Evolutionary conservation across 2,113 vertebrate genomes (phyloP).

Genomic region (Cyprinodon tularosa): DNA sequence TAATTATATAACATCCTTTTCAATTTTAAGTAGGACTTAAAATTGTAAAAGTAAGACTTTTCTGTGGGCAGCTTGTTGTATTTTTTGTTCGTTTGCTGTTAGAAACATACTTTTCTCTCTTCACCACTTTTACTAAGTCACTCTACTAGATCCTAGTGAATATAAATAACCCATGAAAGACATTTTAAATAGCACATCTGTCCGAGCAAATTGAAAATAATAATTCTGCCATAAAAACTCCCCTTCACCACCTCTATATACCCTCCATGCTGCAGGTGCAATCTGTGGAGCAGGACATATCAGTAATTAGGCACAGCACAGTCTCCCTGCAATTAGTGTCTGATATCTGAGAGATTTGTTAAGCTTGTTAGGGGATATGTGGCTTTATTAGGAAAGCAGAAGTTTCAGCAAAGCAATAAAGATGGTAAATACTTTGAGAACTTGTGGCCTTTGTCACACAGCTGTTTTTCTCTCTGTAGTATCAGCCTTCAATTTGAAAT

Average conservation of each 20-base stretch:
- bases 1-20: neutral
- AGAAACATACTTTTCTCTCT: conserved; percentile 12
- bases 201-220: conserved; percentile 63
- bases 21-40: conserved; percentile 6
- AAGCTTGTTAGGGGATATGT: conserved; percentile 66
- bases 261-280: conserved; percentile 43
- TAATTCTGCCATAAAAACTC: conserved; percentile 19
- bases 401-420: conserved; percentile 35
- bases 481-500: conserved; percentile 13
- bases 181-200: conserved; percentile 50
- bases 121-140: conserved; percentile 10
- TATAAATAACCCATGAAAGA: conserved; percentile 68
- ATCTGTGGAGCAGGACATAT: conserved; percentile 58
- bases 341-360: conserved; percentile 61
- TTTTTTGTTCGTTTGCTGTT: conserved; percentile 12
- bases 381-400: conserved; percentile 56
- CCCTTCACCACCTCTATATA: neutral
- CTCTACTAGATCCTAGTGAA: conserved; percentile 36
- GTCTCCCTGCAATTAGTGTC: conserved; percentile 61
- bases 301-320: conserved; percentile 65
- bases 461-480: conserved; percentile 5
- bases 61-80: neutral
- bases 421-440: conserved; percentile 46
- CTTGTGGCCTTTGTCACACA: conserved; percentile 45
- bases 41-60: neutral